These are phyloP conservation scores for Alectoris magna DNA, from an alignment of 2,797 vertebrate genomes.

Conservation along the genomic window DNA sequence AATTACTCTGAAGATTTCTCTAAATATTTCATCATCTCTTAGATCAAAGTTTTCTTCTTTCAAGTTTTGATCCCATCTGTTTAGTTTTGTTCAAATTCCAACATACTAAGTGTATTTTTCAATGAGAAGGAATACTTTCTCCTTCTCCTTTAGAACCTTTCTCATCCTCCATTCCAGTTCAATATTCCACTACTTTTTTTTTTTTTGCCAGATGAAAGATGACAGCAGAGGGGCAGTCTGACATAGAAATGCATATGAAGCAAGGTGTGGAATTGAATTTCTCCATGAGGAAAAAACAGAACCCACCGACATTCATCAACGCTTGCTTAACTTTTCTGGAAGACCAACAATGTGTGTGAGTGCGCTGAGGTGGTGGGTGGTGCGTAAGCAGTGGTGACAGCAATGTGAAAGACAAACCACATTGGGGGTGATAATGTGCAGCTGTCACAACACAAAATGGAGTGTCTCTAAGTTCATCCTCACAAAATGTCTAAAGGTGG, in stretches of 20 bases:
- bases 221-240: neutral
- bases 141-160: neutral
- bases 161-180: neutral
- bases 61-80: neutral
- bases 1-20: neutral
- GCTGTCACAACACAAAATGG: neutral
- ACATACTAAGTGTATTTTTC: neutral
- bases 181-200: neutral
- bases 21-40: neutral
- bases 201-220: neutral
- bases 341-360: neutral
- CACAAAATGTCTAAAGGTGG: neutral
- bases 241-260: neutral
- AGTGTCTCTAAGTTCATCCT: neutral
- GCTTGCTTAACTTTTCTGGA: neutral
- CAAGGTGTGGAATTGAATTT: neutral
- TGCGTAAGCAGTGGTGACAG: neutral
- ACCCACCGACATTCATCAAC: neutral
- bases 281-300: neutral
- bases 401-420: neutral
- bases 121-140: neutral
- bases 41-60: neutral
- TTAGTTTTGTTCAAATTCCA: neutral
- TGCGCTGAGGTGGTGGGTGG: neutral
- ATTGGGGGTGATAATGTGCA: neutral